Evolutionary conservation across 2,888 invertebrate species (phyloP), one percentile per base, ranked within the genome.

Genomic region (Andrena minutula): DNA sequence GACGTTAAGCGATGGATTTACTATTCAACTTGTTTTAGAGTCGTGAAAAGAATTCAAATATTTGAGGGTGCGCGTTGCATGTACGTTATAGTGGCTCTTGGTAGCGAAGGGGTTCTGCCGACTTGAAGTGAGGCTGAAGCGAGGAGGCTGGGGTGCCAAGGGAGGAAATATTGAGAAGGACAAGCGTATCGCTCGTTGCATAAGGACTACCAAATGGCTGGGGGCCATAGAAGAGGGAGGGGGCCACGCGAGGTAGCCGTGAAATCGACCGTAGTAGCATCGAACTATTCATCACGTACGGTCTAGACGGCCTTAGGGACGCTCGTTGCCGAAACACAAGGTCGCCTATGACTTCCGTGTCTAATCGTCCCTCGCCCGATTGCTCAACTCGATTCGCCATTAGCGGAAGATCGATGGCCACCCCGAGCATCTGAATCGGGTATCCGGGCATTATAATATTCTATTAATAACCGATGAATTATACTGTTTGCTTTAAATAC

Each of bases 301-400:
- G 58, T 66, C 72, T 80, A 76, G 76, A 70, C 70, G 76, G 72
- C 77, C 81, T 83, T 81, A 72, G 49, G 49, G 68, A 65, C 63
- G 51, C 26, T 58, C 68, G 71, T 53, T 56, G 70, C 63, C 84
- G 83, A 75, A 71, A 64, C 20, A 10, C 80, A 80, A 84, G 84
- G 84, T 71, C 84, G 80, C 35, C 68, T 49, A 30, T 32, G 32
- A 71, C 60, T 65, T 66, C 72, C 79, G 75, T 23, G 32, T 70
- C 20, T 66, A 68, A 71, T 63, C 68, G 61, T 56, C 51, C 53
- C 20, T 49, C 60, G 64, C 8, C n/a, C 8, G 61, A 64, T 61
- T 41, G 49, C 69, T 51, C 68, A 75, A 83, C n/a, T n/a, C 69
- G 65, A 69, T 32, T 30, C 20, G 56, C 30, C 53, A 10, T 49